Evolutionary conservation across 2,888 invertebrate genomes (phyloP).

Genomic region (Lithophane leautieri): DNA sequence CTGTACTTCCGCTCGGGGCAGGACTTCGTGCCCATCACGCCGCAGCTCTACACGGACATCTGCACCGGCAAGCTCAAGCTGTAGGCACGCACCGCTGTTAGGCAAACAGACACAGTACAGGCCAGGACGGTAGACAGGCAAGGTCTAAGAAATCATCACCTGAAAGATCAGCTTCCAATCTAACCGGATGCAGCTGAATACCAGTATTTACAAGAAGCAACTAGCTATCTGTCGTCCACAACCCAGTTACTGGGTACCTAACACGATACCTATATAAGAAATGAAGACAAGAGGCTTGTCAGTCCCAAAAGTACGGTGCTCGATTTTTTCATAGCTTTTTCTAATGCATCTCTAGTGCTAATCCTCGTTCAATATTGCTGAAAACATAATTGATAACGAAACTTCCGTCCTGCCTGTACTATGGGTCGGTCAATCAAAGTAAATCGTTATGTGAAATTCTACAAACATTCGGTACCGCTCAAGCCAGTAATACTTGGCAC

Average conservation of each 20-base stretch:
- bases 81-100: constrained; percentile 65
- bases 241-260: background rate
- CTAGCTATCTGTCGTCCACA: background rate
- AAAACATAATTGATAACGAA: constrained; percentile 37
- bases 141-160: background rate
- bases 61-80: constrained; percentile 86
- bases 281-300: constrained; percentile 7
- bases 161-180: background rate
- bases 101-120: constrained; percentile 34
- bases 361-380: constrained; percentile 46
- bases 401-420: constrained; percentile 51
- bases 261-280: constrained; percentile 1
- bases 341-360: constrained; percentile 15
- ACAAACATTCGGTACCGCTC: constrained; percentile 57
- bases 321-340: constrained; percentile 3
- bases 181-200: background rate
- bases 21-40: constrained; percentile 91
- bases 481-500: constrained; percentile 44
- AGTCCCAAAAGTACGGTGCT: constrained; percentile 18
- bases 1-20: constrained; percentile 92
- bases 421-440: constrained; percentile 43
- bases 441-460: constrained; percentile 53
- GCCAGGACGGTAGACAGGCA: constrained; percentile 29
- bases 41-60: constrained; percentile 91
- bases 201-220: background rate